Percentiles rank a stretch among this genome's conserved stretches.
phyloP scores from a whole-genome alignment of 2,888 invertebrate genomes.

The Chouioia cunea region DNA sequence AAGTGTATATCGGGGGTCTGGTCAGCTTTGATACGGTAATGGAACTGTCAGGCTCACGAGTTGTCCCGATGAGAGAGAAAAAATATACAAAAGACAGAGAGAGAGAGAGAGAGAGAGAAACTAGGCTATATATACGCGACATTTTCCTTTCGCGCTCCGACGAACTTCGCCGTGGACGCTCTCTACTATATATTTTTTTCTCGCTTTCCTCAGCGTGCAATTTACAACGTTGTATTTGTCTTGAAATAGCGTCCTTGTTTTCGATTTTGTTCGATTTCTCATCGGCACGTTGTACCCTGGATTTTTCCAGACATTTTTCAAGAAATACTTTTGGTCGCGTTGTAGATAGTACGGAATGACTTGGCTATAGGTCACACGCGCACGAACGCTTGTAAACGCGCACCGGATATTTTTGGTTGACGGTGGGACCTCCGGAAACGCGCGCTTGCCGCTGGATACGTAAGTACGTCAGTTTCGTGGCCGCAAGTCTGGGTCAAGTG shows the following conservation, averaged over 20 bases:
- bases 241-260: background rate
- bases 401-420: too few species aligned
- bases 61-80: background rate
- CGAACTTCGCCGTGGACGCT: background rate
- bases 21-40: slow-evolving; percentile 61
- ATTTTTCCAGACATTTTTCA: too few species aligned
- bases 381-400: too few species aligned
- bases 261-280: background rate
- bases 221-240: too few species aligned
- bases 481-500: slow-evolving; percentile 46
- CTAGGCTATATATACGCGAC: background rate
- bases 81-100: slow-evolving; percentile 24
- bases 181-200: background rate
- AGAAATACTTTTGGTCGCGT: too few species aligned
- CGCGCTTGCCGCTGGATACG: too few species aligned
- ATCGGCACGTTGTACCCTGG: background rate
- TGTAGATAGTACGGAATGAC: too few species aligned
- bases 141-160: background rate
- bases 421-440: too few species aligned
- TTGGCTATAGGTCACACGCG: too few species aligned
- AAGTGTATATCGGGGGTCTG: background rate
- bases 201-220: too few species aligned
- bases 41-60: slow-evolving; percentile 65
- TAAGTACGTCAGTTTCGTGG: slow-evolving; percentile 43
- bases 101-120: background rate